phyloP scores from a whole-genome alignment of 2,888 invertebrate species.

The Aelia acuminata region DNA sequence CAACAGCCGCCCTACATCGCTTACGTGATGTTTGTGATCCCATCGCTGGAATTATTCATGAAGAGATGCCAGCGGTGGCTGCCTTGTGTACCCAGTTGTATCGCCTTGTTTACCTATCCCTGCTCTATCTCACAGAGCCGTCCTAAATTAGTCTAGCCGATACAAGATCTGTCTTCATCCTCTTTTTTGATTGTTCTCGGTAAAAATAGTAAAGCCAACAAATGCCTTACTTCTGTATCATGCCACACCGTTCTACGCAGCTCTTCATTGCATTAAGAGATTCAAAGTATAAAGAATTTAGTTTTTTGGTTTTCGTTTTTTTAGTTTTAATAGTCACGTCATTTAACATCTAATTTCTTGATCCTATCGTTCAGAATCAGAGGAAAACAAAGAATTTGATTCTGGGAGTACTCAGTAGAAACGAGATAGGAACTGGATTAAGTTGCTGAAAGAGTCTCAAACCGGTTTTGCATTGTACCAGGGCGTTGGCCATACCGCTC shows the following conservation, averaged over 20 bases:
- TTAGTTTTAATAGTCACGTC: too few relatives aligned
- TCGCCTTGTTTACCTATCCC: neutral
- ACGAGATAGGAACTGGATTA: too few relatives aligned
- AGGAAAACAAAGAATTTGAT: too few relatives aligned
- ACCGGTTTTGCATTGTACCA: neutral
- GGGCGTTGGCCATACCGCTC: neutral
- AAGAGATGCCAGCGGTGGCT: neutral
- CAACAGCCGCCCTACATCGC: neutral
- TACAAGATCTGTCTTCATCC: constrained; percentile 39
- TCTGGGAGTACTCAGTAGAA: too few relatives aligned
- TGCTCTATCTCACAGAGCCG: neutral
- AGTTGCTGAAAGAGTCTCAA: neutral
- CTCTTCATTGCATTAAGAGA: too few relatives aligned
- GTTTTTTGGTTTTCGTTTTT: too few relatives aligned
- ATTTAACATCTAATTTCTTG: too few relatives aligned
- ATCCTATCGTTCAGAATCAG: too few relatives aligned
- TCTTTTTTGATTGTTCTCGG: constrained; percentile 19
- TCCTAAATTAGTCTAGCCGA: neutral
- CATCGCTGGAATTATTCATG: neutral
- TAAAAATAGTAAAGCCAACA: constrained; percentile 35
- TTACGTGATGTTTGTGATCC: neutral
- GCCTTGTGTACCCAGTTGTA: neutral
- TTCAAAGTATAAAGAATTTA: too few relatives aligned
- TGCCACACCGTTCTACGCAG: neutral
- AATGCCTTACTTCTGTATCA: neutral